These are phyloP conservation scores for Eupithecia abbreviata DNA, from an alignment of 2,888 invertebrate genomes.

Conservation along the genomic window DNA sequence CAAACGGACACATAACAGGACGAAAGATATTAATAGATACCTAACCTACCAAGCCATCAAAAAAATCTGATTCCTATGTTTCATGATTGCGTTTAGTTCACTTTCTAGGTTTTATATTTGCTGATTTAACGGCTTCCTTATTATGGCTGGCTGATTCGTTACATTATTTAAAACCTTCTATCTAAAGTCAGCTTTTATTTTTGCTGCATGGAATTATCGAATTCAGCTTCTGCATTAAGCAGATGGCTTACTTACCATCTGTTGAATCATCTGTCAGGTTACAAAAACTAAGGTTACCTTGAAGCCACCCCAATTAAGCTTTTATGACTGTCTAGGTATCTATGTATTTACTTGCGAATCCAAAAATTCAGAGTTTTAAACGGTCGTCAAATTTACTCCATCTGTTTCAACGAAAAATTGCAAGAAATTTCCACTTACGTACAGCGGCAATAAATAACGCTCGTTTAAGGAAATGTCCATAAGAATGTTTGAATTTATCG, in stretches of 20 bases:
- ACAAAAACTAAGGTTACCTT: slow-evolving; percentile 28
- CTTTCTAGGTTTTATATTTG: not conserved
- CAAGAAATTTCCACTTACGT: slow-evolving; percentile 15
- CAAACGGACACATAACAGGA: not conserved
- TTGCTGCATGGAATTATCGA: not conserved
- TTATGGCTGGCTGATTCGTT: not conserved
- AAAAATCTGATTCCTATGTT: not conserved
- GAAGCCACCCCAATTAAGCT: slow-evolving; percentile 5
- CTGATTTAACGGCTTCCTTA: not conserved
- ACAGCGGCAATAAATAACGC: slow-evolving; percentile 32
- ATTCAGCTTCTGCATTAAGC: slow-evolving; percentile 8
- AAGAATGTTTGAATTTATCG: slow-evolving; percentile 34
- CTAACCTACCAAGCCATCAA: not conserved
- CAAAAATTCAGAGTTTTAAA: not conserved
- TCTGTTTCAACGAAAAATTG: slow-evolving; percentile 5
- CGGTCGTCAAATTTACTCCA: slow-evolving; percentile 7
- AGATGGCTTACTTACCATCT: slow-evolving; percentile 25
- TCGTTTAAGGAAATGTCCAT: slow-evolving; percentile 37
- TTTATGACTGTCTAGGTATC: not conserved
- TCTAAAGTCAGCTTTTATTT: not conserved
- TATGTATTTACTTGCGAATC: not conserved
- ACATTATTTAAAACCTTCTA: not conserved
- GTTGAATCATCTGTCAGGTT: slow-evolving; percentile 25
- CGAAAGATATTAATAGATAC: not conserved
- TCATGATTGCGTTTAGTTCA: not conserved